Base-by-base conservation (phyloP, 2,113 vertebrate species). In the Bungarus multicinctus region DNA sequence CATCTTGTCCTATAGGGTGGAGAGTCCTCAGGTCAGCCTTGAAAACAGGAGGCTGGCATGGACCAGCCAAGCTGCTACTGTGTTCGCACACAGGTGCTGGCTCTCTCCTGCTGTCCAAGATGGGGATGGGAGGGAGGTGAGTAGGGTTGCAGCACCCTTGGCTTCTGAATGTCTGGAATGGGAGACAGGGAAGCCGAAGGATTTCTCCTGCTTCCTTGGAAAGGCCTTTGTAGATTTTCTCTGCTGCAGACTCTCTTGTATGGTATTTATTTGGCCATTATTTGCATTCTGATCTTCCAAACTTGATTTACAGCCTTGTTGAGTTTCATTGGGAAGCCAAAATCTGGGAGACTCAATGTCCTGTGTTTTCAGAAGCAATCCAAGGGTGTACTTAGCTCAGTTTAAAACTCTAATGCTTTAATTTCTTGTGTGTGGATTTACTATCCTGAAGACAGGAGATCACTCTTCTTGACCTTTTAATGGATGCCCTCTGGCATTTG, bases 11-110 rank as follows among this genome's bases (percentile, higher is more conserved):
- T 47, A 81, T 81, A 60, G 89, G 55, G 53, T 86, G 57, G 47
- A 11, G 52, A 88, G 47, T 91, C 93, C 88, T 54, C 25, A n/a
- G 91, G 90, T 91, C 90, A 91, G 93, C 45, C 93, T 54, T 3
- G 53, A 22, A 74, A 86, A 69, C 69, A n/a, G 69, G 39, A 39
- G 90, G 87, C 54, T 43, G 85, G 58, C 93, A 89, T 54, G 54
- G 88, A 34, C 47, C 50, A 87, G 16, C 93, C 88, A 74, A 55
- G 87, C 88, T 90, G 55, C 69, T 22, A 8, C 1, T 10, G 25
- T 25, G 25, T 11, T 89, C 55, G 43, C 88, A 88, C 54, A 53
- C 23, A 55, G 90, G 90, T 43, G 87, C 90, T 54, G 69, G 58
- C 87, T 14, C n/a, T 69, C 54, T 30, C 54, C 87, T 52, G 45